Evolutionary conservation across 2,113 vertebrate species (phyloP).

Genomic region (Orthonyx spaldingii): DNA sequence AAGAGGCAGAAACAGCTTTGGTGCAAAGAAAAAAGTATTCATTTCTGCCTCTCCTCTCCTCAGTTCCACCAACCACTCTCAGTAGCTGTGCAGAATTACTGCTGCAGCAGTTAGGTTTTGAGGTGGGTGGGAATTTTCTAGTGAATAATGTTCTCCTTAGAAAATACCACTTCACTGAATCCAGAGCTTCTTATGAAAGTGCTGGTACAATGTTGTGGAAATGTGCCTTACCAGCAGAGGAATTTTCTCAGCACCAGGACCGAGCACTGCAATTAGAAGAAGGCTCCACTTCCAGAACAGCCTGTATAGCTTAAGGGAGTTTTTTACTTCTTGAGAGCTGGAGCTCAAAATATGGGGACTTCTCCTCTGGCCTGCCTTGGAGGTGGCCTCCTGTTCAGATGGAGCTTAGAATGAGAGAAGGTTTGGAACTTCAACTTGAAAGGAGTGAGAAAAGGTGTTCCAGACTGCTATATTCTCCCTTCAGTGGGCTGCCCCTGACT

Average conservation of each 20-base stretch:
- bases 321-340: neutral
- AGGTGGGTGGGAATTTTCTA: slow-evolving; percentile 6
- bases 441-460: neutral
- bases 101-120: neutral
- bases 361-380: neutral
- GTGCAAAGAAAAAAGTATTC: neutral
- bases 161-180: neutral
- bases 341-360: neutral
- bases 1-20: neutral
- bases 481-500: neutral
- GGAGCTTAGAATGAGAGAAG: neutral
- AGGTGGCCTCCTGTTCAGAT: neutral
- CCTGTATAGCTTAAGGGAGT: neutral
- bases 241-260: neutral
- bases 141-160: neutral
- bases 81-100: neutral
- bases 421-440: neutral
- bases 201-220: neutral
- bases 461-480: neutral
- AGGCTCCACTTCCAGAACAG: neutral
- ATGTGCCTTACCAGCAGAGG: neutral
- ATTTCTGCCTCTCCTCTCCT: neutral
- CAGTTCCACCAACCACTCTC: neutral
- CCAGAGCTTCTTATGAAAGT: neutral
- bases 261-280: neutral